Evolutionary conservation across 1,140 invertebrate species (phyloP).

Genomic region (Centruroides sculpturatus): DNA sequence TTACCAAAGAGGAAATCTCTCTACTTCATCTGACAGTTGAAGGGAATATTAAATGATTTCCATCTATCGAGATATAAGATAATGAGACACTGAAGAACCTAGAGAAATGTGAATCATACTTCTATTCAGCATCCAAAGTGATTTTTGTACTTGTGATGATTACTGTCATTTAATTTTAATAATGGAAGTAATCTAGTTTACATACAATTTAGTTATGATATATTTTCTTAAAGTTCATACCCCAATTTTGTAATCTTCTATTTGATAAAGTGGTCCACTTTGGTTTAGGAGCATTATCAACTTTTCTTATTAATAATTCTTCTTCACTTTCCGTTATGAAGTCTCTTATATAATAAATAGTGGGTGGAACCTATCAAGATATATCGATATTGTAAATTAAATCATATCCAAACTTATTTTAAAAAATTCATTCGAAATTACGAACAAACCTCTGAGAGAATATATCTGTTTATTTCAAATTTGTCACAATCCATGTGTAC

Average conservation of each 20-base stretch:
- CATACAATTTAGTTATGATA: background rate
- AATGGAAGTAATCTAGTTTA: background rate
- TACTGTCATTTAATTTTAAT: background rate
- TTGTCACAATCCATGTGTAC: no score
- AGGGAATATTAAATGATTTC: no score
- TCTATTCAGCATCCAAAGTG: background rate
- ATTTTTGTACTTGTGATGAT: background rate
- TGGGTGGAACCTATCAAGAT: slow-evolving; percentile 43
- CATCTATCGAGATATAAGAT: no score
- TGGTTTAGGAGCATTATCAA: slow-evolving; percentile 71
- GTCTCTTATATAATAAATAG: slow-evolving; percentile 75
- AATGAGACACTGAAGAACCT: no score
- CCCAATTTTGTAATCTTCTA: slow-evolving; percentile 89
- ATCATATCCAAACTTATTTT: no score
- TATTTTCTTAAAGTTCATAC: slow-evolving; percentile 27
- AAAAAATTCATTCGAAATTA: no score
- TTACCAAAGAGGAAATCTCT: no score
- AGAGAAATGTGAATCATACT: background rate
- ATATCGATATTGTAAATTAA: no score
- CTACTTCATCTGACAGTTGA: no score
- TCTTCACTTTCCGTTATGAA: slow-evolving; percentile 79
- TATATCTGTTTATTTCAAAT: no score
- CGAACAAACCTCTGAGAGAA: no score
- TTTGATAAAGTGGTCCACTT: slow-evolving; percentile 91
- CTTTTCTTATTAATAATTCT: slow-evolving; percentile 40